These are phyloP conservation scores for Vicugna pacos DNA, from an alignment of 2,113 vertebrate genomes.

Conservation along the genomic window DNA sequence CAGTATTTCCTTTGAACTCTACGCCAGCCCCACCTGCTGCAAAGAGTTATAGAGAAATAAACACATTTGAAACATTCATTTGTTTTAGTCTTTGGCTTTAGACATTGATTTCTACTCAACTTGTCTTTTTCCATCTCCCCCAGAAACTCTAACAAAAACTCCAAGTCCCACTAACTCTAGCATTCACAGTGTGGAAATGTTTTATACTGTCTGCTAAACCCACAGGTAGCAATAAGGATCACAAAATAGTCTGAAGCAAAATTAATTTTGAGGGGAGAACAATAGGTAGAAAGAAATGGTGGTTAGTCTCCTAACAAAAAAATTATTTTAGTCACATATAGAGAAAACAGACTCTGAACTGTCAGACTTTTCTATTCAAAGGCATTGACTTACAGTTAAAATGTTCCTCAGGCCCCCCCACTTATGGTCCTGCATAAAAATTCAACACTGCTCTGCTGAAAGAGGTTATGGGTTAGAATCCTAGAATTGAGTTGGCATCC, in stretches of 20 bases:
- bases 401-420: constrained; percentile 57
- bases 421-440: constrained; percentile 67
- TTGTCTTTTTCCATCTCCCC: neutral
- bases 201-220: constrained; percentile 3
- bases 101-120: neutral
- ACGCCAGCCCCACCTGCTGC: neutral
- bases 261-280: constrained; percentile 23
- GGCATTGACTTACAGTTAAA: constrained; percentile 49
- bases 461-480: constrained; percentile 55
- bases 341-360: constrained; percentile 3
- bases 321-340: neutral
- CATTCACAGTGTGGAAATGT: neutral
- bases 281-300: constrained; percentile 32
- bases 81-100: constrained; percentile 21
- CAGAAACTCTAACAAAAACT: neutral
- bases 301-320: constrained; percentile 54
- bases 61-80: neutral
- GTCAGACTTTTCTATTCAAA: constrained; percentile 36
- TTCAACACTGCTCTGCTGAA: constrained; percentile 5
- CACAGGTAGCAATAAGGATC: neutral
- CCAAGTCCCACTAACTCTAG: neutral
- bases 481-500: constrained; percentile 11
- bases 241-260: neutral
- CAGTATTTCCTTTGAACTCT: neutral
- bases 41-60: neutral